Conservation (phyloP, 2,113 vertebrate genomes). For the Sprattus sprattus region DNA sequence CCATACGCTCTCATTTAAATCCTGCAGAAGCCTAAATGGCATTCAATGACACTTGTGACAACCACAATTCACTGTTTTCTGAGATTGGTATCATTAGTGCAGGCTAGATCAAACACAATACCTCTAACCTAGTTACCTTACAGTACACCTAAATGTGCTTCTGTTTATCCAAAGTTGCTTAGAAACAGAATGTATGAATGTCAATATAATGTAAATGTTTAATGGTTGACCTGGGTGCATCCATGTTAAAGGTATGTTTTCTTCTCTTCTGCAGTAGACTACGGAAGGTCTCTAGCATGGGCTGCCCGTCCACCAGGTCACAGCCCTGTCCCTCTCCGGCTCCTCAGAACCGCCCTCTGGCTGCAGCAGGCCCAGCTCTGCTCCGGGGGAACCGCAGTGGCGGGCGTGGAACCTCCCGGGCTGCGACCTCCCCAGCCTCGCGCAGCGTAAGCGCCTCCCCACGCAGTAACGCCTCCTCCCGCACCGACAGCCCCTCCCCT, state of each 20-base stretch:
- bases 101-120: not conserved
- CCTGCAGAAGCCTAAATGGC: not conserved
- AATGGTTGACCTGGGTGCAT: no score
- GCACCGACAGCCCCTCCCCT: slow-evolving; percentile 79
- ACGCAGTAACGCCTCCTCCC: slow-evolving; percentile 71
- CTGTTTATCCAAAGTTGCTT: not conserved
- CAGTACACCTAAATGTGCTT: no score
- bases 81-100: not conserved
- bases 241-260: not conserved
- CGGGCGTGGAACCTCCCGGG: slow-evolving; percentile 51
- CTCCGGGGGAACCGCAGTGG: slow-evolving; percentile 49
- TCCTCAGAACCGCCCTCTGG: slow-evolving; percentile 46
- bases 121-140: not conserved
- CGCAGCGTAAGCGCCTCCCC: slow-evolving; percentile 73
- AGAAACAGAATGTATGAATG: not conserved
- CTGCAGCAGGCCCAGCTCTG: slow-evolving; percentile 41
- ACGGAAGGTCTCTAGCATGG: slow-evolving; percentile 52
- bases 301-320: slow-evolving; percentile 27
- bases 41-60: not conserved
- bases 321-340: slow-evolving; percentile 61
- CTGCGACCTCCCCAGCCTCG: slow-evolving; percentile 49
- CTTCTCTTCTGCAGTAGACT: slow-evolving; percentile 60
- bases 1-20: not conserved
- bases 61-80: not conserved
- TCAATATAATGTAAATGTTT: not conserved